Conservation (phyloP, 2,888 invertebrate genomes). For the Callyntrura guangdongensis region DNA sequence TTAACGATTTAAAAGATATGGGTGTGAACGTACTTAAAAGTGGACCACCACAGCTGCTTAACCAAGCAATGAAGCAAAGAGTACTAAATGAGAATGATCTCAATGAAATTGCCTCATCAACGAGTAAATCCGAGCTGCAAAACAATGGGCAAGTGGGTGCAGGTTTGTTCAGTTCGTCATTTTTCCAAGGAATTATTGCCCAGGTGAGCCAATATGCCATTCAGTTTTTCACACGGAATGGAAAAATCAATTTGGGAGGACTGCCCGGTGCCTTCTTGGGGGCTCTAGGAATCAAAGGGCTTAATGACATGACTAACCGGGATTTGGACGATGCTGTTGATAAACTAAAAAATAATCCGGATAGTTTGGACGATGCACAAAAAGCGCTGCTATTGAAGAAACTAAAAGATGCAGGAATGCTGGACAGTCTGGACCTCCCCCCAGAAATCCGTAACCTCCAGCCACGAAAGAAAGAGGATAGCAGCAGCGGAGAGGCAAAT, state of each 20-base stretch:
- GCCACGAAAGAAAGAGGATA: constrained; percentile 67
- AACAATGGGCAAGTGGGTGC: constrained; percentile 41
- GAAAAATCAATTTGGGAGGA: constrained; percentile 68
- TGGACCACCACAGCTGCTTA: constrained; percentile 81
- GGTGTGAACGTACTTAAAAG: constrained; percentile 78
- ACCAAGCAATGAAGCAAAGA: constrained; percentile 72
- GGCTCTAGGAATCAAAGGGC: constrained; percentile 81
- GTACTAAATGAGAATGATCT: constrained; percentile 73
- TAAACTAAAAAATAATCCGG: constrained; percentile 81
- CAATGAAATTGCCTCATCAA: constrained; percentile 73
- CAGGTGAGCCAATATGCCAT: constrained; percentile 82
- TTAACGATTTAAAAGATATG: constrained; percentile 77
- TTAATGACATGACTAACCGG: constrained; percentile 77
- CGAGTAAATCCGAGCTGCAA: constrained; percentile 42
- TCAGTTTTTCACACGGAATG: constrained; percentile 77
- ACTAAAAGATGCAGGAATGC: constrained; percentile 79
- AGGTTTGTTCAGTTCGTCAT: constrained; percentile 69
- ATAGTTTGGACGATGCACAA: constrained; percentile 81
- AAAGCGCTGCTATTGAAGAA: constrained; percentile 82
- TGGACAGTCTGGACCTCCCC: constrained; percentile 79
- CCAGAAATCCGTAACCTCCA: constrained; percentile 80
- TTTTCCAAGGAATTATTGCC: constrained; percentile 82
- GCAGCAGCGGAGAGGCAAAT: background rate
- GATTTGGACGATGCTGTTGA: constrained; percentile 79
- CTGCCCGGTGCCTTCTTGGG: constrained; percentile 82